Evolutionary conservation across 2,113 vertebrate species (phyloP), one percentile per base, ranked within the genome.

Genomic region (Petrocephalus zakoni): DNA sequence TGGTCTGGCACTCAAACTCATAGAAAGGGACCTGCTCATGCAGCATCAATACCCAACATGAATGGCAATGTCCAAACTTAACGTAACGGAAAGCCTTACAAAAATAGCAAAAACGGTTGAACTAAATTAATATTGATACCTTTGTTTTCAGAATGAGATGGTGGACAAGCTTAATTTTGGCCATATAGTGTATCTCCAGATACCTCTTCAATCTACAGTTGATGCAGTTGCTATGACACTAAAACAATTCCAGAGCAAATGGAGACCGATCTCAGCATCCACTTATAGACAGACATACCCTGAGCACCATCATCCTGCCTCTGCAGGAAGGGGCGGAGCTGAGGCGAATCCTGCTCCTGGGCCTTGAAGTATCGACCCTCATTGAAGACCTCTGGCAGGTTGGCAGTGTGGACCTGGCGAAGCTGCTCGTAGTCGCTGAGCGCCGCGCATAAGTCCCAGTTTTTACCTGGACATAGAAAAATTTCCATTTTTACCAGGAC

Each of bases 381-480:
- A 0, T 98, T 98, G 95, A 99, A 98, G 90, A 96, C 98, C 90
- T 95, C 97, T 0, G 98, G 98, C 94, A 99, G 95, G 95, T 97
- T 98, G 95, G 96, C 96, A 0, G 98, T 98, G 94, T 98, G 97
- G 92, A 98, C 98, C 95, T 99, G 98, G 90, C 98, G 95, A 90
- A 99, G 97, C 94, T 99, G 97, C 93, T 99, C 98, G 88, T 97
- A 99, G 92, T 99, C 98, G 83, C 94, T 98, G 88, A 99, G 93
- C 87, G 98, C 98, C 34, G 98, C 98, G 4, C 97, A 96, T 93
- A 99, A 93, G 96, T 99, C 98, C 98, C 98, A 99, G 92, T 99
- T 99, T 95, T 99, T 99, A 94, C 98, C 98, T 99, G 90, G 49
- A 85, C 92, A 91, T 22, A 64, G 15, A 83, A 10, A 83, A 13